Conservation (phyloP, 2,113 vertebrate species). For the Tachycineta bicolor region DNA sequence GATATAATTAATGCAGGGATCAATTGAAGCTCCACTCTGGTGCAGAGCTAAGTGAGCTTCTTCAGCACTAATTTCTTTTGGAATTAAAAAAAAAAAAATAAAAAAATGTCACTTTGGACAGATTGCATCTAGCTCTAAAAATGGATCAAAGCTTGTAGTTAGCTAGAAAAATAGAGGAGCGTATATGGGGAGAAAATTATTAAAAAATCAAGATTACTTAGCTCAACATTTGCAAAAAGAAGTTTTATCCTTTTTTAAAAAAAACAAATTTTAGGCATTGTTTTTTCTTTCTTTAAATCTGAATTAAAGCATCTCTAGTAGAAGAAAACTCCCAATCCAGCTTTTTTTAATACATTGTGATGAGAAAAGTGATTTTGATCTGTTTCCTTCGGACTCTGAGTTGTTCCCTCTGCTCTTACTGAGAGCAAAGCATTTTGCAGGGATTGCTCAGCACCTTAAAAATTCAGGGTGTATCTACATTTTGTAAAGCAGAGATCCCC, state of each 20-base stretch:
- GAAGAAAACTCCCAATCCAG: neutral
- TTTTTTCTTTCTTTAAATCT: neutral
- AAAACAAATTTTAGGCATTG: neutral
- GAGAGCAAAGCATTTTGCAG: neutral
- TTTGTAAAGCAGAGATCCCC: neutral
- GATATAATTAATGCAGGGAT: neutral
- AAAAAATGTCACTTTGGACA: neutral
- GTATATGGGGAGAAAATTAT: neutral
- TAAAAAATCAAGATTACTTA: neutral
- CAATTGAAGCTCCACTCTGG: neutral
- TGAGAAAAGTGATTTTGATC: neutral
- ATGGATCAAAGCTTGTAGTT: neutral
- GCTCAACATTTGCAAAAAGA: neutral
- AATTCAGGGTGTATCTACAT: neutral
- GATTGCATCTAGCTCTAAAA: neutral
- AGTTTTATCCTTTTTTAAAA: neutral
- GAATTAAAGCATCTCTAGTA: neutral
- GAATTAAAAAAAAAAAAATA: neutral
- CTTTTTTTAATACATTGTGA: neutral
- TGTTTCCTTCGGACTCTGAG: neutral
- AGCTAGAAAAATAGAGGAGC: neutral
- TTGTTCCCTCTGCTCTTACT: neutral
- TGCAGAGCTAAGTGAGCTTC: neutral
- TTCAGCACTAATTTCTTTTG: neutral
- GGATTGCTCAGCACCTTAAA: neutral